These are phyloP conservation scores for Periphyllus acericola DNA, from an alignment of 2,888 invertebrate genomes.

Conservation along the genomic window DNA sequence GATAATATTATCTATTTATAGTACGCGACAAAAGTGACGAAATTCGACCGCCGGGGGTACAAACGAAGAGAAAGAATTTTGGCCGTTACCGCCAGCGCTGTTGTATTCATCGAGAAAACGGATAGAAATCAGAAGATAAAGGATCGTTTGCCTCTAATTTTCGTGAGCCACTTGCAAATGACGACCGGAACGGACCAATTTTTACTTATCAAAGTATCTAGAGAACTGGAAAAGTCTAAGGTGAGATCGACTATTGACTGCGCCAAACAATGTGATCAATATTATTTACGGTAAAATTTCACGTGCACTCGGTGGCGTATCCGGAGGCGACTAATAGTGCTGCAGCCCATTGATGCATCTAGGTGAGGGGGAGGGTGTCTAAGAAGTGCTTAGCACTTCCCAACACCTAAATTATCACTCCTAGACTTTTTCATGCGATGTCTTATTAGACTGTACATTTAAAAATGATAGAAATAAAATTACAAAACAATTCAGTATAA, in stretches of 20 bases:
- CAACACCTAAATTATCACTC: no score
- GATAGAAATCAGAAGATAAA: conserved; percentile 81
- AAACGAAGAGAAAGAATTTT: conserved; percentile 84
- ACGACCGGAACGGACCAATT: conserved; percentile 85
- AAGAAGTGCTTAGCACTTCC: no score
- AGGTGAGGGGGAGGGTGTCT: no score
- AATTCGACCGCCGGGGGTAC: conserved; percentile 93
- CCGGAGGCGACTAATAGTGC: no score
- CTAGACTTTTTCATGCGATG: no score
- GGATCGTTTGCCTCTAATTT: conserved; percentile 81
- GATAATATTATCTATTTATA: conserved; percentile 66
- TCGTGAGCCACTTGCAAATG: conserved; percentile 77
- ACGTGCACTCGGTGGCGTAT: not conserved
- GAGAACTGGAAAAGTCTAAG: conserved; percentile 84
- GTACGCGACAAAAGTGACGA: conserved; percentile 81
- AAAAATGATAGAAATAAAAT: no score
- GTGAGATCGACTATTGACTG: conserved; percentile 65
- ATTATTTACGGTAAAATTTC: not conserved
- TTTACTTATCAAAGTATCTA: conserved; percentile 82
- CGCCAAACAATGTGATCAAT: no score
- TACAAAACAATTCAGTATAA: no score
- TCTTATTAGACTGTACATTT: no score
- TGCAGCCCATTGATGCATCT: no score
- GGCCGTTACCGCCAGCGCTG: conserved; percentile 80
- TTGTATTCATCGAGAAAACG: conserved; percentile 83